phyloP scores from a whole-genome alignment of 2,888 invertebrate species.

The Microctonus hyperodae region DNA sequence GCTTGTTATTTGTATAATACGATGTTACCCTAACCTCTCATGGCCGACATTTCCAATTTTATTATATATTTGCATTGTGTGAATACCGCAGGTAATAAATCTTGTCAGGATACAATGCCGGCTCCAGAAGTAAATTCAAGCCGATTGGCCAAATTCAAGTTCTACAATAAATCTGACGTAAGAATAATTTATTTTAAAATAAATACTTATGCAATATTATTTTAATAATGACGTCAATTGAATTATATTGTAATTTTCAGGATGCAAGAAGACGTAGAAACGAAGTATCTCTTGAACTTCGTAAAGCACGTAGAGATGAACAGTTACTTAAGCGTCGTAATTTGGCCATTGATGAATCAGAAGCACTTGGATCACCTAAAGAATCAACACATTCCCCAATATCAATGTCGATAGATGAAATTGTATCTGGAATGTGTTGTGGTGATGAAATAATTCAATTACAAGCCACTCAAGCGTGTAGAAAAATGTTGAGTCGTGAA shows the following conservation, averaged over 20 bases:
- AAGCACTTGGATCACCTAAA: slow-evolving; percentile 63
- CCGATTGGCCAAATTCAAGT: slow-evolving; percentile 79
- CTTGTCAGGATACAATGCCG: slow-evolving; percentile 67
- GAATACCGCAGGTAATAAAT: background rate
- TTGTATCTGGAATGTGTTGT: slow-evolving; percentile 75
- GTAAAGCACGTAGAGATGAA: slow-evolving; percentile 94
- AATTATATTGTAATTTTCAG: slow-evolving; percentile 62
- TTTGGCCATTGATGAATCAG: slow-evolving; percentile 68
- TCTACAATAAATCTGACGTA: slow-evolving; percentile 80
- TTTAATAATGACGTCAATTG: slow-evolving; percentile 19
- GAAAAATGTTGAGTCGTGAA: slow-evolving; percentile 88
- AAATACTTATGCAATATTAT: slow-evolving; percentile 6
- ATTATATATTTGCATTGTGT: slow-evolving; percentile 4
- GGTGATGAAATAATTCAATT: slow-evolving; percentile 71
- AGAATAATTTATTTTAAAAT: slow-evolving; percentile 50
- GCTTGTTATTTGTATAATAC: background rate
- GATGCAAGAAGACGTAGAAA: slow-evolving; percentile 89
- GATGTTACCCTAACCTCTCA: background rate
- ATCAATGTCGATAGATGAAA: slow-evolving; percentile 73
- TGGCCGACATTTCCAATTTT: slow-evolving; percentile 5
- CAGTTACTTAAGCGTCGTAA: slow-evolving; percentile 91
- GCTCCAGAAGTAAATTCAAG: slow-evolving; percentile 66
- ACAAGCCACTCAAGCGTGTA: slow-evolving; percentile 79
- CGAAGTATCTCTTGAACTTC: slow-evolving; percentile 87
- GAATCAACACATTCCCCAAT: slow-evolving; percentile 59